Percentiles rank a stretch among this genome's conserved stretches.
phyloP scores from a whole-genome alignment of 2,113 vertebrate species.

The Hippocampus zosterae region DNA sequence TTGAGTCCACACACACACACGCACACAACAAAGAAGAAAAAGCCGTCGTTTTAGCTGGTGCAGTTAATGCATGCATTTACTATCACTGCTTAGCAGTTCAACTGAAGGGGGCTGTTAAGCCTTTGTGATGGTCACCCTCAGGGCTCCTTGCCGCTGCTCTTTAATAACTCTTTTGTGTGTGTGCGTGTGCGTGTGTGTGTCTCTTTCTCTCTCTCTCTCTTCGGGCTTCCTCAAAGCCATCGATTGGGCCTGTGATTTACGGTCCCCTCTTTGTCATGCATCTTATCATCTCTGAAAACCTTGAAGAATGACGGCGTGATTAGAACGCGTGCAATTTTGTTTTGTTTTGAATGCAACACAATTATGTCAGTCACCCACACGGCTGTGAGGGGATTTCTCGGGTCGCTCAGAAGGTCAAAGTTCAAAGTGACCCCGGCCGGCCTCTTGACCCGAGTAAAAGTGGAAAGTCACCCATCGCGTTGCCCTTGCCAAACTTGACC shows the following conservation, averaged over 20 bases:
- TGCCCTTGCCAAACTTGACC: conserved; percentile 19
- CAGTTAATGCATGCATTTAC: conserved; percentile 59
- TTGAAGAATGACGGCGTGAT: conserved; percentile 6
- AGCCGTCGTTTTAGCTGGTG: conserved; percentile 18
- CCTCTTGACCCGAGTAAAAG: conserved; percentile 60
- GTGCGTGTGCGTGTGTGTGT: conserved; percentile 3
- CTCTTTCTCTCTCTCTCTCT: not conserved
- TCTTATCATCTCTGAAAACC: conserved; percentile 14
- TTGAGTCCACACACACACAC: not conserved
- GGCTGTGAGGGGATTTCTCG: conserved; percentile 23
- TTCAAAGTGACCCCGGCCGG: conserved; percentile 37
- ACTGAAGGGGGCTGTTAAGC: conserved; percentile 55
- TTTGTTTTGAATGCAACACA: not conserved
- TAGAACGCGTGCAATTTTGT: not conserved
- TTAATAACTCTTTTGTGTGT: conserved; percentile 47
- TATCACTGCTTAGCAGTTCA: conserved; percentile 60
- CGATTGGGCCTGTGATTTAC: conserved; percentile 43
- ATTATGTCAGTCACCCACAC: not conserved
- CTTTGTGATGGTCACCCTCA: conserved; percentile 35
- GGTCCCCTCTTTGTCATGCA: conserved; percentile 16
- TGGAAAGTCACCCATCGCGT: conserved; percentile 26
- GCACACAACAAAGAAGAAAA: conserved; percentile 21
- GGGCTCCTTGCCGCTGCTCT: conserved; percentile 25
- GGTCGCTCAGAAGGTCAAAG: conserved; percentile 37
- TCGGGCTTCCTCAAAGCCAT: conserved; percentile 50